These are phyloP conservation scores for Poecilia gillii DNA, from an alignment of 2,797 vertebrate species.

Conservation along the genomic window DNA sequence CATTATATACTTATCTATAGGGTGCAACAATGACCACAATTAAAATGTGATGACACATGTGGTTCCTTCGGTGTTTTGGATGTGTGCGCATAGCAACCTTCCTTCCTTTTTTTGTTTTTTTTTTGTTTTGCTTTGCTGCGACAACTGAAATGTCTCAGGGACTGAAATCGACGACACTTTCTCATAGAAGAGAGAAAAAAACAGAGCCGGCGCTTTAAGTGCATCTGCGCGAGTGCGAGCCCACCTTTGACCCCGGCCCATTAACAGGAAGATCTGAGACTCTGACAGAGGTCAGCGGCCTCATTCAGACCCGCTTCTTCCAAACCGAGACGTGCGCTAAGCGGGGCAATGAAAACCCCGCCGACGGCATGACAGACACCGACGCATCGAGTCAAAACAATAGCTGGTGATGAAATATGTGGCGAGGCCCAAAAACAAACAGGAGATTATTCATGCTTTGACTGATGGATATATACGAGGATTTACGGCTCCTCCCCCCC, in stretches of 20 bases:
- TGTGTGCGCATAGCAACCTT: neutral
- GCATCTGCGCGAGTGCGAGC: constrained; percentile 20
- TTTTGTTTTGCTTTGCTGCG: neutral
- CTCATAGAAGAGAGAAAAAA: neutral
- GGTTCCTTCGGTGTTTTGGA: constrained; percentile 14
- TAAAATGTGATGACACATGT: constrained; percentile 13
- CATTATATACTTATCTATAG: neutral
- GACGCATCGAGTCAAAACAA: constrained; percentile 46
- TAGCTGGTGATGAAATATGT: constrained; percentile 38
- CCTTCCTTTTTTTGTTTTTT: neutral
- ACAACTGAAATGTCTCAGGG: constrained; percentile 24
- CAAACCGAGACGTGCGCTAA: constrained; percentile 32
- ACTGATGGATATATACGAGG: constrained; percentile 40
- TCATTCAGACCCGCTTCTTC: constrained; percentile 40
- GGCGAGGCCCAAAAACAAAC: constrained; percentile 18
- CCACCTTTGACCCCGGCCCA: constrained; percentile 53
- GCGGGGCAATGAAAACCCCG: constrained; percentile 46
- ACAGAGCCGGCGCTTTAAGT: neutral
- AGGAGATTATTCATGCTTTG: constrained; percentile 10
- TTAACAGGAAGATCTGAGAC: constrained; percentile 49
- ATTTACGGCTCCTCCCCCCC: constrained; percentile 38
- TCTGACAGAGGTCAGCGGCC: constrained; percentile 49
- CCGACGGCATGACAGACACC: constrained; percentile 43
- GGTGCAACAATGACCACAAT: neutral
- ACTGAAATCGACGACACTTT: constrained; percentile 31